Evolutionary conservation across 1,140 invertebrate species (phyloP), one percentile per base, ranked within the genome.

Genomic region (Anastrepha ludens): DNA sequence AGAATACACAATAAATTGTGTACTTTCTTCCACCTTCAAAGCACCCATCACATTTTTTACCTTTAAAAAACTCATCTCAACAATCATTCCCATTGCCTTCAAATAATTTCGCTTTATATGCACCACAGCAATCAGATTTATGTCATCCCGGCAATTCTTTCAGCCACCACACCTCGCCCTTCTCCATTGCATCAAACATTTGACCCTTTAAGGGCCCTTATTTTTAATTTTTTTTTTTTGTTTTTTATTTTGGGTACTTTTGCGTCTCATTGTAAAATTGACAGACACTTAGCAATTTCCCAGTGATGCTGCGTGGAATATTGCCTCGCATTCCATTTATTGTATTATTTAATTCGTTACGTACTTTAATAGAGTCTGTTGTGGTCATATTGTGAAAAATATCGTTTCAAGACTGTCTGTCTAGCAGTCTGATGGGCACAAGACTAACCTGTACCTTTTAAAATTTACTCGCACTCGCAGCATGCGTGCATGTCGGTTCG

Each of bases 261-360:
- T 29, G n/a, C 44, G 74, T 50, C 74, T 81, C 74, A 20, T 81
- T 81, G 17, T 47, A n/a, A 81, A 81, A 81, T 55, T 81, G 74
- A 81, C 74, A 81, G 74, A 81, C 74, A 81, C 74, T 81, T 81
- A 81, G 74, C 74, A 81, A 81, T 81, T 81, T 81, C 44, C 74
- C 50, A 81, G 74, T 55, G 50, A 81, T 81, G 74, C 74, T 81
- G 74, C 74, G 74, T 81, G 74, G 74, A 81, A 58, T 81, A 81
- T 81, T 58, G 74, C 74, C 20, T 20, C 47, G 47, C 74, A 55
- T 81, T 55, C 47, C 74, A 47, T 81, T 58, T 81, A 81, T 81
- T 81, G 74, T 81, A 20, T 41, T 74, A 74, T 50, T 74, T 74
- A 47, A 74, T 74, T 74, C 70, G 70, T 74, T 74, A 44, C 67